Base-by-base conservation (phyloP, 2,888 invertebrate genomes). In the Cerastoderma edule region DNA sequence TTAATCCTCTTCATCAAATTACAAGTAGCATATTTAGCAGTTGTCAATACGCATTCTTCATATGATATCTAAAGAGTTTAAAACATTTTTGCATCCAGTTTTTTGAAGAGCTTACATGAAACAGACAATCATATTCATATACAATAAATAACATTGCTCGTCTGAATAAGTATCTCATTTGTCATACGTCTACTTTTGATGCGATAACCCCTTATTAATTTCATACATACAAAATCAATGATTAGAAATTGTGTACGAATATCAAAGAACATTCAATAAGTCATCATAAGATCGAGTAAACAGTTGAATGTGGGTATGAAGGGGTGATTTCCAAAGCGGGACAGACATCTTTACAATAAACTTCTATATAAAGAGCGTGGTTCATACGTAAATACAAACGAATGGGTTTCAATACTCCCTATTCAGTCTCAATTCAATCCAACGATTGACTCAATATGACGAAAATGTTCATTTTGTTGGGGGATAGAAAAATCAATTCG, bases 401-500 rank as follows among this genome's bases (percentile, higher is more conserved):
- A 60, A 35, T 60, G n/a, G n/a, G 27, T 60, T 60, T 60, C 35
- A 60, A 60, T 39, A 39, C 4, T 13, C 27, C 39, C 60, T 60
- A 30, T 60, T 39, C 35, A 60, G 39, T 60, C 60, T 60, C 60
- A 0, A 60, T 60, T 39, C 39, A 24, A 2, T 2, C 60, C 39
- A 13, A 46, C 19, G 19, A 46, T 46, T 46, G 46, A 46, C 46
- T 46, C 46, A 46, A 46, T 46, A 5, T n/a, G n/a, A 19, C 46
- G 19, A n/a, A 46, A 46, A 46, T 46, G 46, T 46, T 57, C 33
- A 33, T 57, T 13, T 57, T 57, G n/a, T n/a, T n/a, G n/a, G 32
- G n/a, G n/a, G 28, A 28, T 57, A 33, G 57, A 57, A n/a, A 60
- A 39, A 60, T 60, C 60, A 60, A 60, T 39, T 8, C 39, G 27